Conservation (phyloP, 2,113 vertebrate species). For the Atrichornis clamosus region DNA sequence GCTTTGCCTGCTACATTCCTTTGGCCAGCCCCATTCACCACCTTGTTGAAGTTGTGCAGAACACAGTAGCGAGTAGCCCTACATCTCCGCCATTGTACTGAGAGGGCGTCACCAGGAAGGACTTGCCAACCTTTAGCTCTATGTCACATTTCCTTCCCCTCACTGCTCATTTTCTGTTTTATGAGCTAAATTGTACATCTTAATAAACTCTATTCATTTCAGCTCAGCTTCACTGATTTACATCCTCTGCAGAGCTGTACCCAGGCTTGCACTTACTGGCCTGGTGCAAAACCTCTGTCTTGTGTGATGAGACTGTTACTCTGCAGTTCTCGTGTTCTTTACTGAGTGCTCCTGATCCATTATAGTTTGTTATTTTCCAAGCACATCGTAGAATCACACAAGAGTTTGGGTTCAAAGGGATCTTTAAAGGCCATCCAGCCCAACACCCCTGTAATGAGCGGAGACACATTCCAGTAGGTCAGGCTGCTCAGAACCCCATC, state of each 20-base stretch:
- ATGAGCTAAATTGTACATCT: neutral
- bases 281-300: neutral
- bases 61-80: neutral
- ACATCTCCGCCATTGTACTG: neutral
- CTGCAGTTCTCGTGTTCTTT: neutral
- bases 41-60: neutral
- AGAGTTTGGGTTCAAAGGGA: neutral
- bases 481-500: neutral
- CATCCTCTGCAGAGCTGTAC: neutral
- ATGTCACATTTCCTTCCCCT: neutral
- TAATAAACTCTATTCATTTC: neutral
- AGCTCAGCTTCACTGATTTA: neutral
- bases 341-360: neutral
- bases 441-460: neutral
- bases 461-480: neutral
- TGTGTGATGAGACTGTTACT: neutral
- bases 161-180: neutral
- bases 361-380: neutral
- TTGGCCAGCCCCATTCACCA: neutral
- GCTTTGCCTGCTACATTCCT: neutral
- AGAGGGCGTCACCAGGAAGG: neutral
- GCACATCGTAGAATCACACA: neutral
- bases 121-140: neutral
- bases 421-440: neutral
- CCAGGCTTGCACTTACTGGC: fast-evolving